These are phyloP conservation scores for Syrista parreyssii DNA, from an alignment of 2,888 invertebrate genomes.

Conservation along the genomic window DNA sequence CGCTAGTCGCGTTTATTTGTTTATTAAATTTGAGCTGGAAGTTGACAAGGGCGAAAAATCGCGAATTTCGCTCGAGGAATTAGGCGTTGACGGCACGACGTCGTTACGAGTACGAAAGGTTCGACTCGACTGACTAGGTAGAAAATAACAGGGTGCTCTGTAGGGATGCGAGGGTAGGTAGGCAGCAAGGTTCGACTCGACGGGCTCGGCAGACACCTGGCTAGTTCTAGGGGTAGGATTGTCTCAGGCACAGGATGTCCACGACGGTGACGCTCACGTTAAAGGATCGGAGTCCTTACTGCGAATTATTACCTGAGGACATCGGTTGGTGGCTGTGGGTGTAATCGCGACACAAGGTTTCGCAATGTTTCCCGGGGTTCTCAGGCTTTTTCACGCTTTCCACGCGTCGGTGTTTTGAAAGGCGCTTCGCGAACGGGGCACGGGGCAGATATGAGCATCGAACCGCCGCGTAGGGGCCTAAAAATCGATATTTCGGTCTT, in stretches of 20 bases:
- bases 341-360: constrained; percentile 7
- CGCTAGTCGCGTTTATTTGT: background rate
- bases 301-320: constrained; percentile 38
- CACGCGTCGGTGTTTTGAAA: constrained; percentile 58
- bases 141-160: background rate
- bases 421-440: constrained; percentile 55
- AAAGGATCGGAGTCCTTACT: background rate
- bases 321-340: constrained; percentile 28
- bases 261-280: background rate
- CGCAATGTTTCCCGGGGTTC: constrained; percentile 6
- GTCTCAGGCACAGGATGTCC: background rate
- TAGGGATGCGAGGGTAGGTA: background rate
- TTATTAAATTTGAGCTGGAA: background rate
- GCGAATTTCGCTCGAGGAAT: background rate
- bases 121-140: background rate
- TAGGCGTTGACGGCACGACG: background rate
- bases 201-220: background rate
- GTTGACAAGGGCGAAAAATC: background rate
- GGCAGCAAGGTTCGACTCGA: background rate
- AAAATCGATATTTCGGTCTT: constrained; percentile 80
- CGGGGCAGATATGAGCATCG: constrained; percentile 63
- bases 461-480: constrained; percentile 72
- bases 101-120: background rate
- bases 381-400: constrained; percentile 2
- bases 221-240: background rate